phyloP scores from a whole-genome alignment of 2,113 vertebrate genomes.

The Lucifuga dentata region DNA sequence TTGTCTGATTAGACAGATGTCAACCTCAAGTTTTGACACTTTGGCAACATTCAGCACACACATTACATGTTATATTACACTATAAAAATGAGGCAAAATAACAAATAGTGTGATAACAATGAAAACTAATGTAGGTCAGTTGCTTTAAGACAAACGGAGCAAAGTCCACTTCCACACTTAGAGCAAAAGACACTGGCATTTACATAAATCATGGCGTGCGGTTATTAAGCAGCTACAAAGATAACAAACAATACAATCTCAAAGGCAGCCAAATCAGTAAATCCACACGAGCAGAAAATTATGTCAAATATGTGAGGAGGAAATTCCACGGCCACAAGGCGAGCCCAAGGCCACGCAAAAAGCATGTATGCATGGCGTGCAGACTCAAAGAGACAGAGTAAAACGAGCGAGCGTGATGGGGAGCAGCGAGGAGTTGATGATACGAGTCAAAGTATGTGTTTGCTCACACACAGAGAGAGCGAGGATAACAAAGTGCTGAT shows the following conservation, averaged over 20 bases:
- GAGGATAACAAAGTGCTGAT: neutral
- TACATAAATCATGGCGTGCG: no score
- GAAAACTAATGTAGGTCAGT: conserved; percentile 1
- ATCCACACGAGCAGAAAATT: neutral
- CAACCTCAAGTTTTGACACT: no score
- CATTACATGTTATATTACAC: no score
- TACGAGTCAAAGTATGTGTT: no score
- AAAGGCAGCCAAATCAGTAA: no score
- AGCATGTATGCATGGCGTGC: neutral
- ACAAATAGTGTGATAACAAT: neutral
- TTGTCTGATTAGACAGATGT: no score
- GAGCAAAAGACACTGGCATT: no score
- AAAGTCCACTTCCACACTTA: conserved; percentile 35
- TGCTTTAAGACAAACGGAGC: conserved; percentile 22
- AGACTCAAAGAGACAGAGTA: neutral
- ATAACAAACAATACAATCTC: neutral
- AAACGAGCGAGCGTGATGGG: neutral
- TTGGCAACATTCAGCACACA: no score
- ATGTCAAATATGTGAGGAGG: conserved; percentile 53
- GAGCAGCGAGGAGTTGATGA: neutral
- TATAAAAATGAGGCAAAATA: no score
- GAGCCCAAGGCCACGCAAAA: neutral
- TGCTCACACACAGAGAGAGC: no score
- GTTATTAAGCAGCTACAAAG: no score
- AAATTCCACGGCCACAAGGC: conserved; percentile 32